A percentile compares a stretch with the other conserved stretches of the same genome.
These are phyloP conservation scores for Rattus rattus DNA, from an alignment of 2,113 vertebrate species.

Conservation along the genomic window DNA sequence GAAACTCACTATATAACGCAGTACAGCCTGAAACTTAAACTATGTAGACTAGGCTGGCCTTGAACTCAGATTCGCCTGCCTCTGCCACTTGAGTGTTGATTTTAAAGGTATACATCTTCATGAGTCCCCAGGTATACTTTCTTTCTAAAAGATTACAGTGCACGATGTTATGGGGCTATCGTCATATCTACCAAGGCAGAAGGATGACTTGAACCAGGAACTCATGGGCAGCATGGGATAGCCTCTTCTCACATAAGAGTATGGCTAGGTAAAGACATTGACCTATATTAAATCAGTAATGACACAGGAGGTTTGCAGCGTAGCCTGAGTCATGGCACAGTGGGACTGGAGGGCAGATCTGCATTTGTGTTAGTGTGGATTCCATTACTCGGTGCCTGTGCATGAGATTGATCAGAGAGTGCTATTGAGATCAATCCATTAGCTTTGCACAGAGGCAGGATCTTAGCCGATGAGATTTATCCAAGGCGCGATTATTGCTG, in stretches of 20 bases:
- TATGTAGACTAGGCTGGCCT: neutral
- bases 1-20: neutral
- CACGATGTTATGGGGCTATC: neutral
- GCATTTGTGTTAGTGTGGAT: neutral
- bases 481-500: too few relatives aligned
- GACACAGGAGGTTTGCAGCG: neutral
- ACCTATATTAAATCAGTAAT: neutral
- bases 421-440: neutral
- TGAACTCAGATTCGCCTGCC: neutral
- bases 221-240: neutral
- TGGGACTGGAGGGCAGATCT: neutral
- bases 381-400: neutral
- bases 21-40: neutral
- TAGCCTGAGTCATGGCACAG: neutral
- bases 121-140: neutral
- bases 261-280: neutral
- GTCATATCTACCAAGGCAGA: neutral
- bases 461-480: too few relatives aligned
- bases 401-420: neutral
- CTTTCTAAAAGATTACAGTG: neutral
- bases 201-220: neutral
- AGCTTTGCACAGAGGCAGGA: too few relatives aligned
- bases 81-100: neutral
- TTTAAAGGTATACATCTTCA: neutral
- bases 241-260: neutral